These are phyloP conservation scores for Thalassophryne amazonica DNA, from an alignment of 2,797 vertebrate species.

Conservation along the genomic window DNA sequence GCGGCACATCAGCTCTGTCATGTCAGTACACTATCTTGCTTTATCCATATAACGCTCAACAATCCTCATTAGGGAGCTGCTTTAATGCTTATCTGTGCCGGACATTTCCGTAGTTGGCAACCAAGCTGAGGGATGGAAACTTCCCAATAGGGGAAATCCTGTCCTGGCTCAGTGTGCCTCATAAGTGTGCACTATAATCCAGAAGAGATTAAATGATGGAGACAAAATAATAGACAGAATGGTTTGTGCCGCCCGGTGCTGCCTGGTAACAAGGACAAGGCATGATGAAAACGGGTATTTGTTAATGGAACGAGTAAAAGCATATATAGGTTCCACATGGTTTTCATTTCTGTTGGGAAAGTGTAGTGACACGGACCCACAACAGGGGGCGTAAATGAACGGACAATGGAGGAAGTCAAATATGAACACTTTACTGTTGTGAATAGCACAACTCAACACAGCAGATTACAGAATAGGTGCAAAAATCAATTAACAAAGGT, in stretches of 20 bases:
- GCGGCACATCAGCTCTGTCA: background rate
- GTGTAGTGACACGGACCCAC: no score
- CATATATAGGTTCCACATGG: slow-evolving; percentile 59
- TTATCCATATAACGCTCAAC: background rate
- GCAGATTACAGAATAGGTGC: no score
- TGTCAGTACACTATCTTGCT: background rate
- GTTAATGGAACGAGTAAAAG: background rate
- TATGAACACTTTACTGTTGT: no score
- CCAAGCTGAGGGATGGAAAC: slow-evolving; percentile 42
- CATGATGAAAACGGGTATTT: slow-evolving; percentile 23
- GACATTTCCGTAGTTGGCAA: slow-evolving; percentile 34
- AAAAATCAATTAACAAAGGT: no score
- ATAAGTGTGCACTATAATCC: slow-evolving; percentile 33
- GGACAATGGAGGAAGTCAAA: no score
- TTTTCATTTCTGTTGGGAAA: no score
- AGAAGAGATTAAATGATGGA: slow-evolving; percentile 22
- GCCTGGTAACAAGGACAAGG: slow-evolving; percentile 41
- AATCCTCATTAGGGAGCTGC: slow-evolving; percentile 3
- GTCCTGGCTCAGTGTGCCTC: slow-evolving; percentile 43
- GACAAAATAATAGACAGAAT: background rate
- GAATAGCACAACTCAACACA: no score
- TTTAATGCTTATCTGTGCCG: slow-evolving; percentile 24
- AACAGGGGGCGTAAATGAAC: no score
- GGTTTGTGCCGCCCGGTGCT: slow-evolving; percentile 10
- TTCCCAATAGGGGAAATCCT: slow-evolving; percentile 53